Percentiles rank a stretch among this genome's conserved stretches.
phyloP scores from a whole-genome alignment of 2,888 invertebrate genomes.

The Coecobrya sp. region DNA sequence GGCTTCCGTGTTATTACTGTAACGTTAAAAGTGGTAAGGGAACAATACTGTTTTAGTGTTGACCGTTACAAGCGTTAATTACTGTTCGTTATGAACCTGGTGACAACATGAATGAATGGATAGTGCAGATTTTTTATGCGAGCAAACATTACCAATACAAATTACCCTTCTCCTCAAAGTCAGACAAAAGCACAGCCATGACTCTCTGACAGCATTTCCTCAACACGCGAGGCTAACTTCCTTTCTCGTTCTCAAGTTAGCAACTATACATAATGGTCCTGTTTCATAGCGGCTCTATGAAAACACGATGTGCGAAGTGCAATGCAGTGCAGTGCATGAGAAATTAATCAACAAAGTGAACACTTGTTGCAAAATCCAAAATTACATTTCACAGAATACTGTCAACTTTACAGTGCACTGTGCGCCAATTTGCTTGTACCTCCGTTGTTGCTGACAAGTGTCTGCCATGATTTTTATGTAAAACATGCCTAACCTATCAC shows the following conservation, averaged over 20 bases:
- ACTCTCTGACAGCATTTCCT: conserved; percentile 33
- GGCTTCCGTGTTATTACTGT: background rate
- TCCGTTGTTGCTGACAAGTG: background rate
- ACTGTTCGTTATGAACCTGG: conserved; percentile 9
- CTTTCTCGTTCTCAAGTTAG: background rate
- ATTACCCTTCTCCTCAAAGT: background rate
- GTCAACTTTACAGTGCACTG: background rate
- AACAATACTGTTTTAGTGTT: conserved; percentile 63
- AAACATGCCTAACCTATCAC: background rate
- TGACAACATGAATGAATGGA: conserved; percentile 44
- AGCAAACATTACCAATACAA: conserved; percentile 8
- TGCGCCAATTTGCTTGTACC: background rate
- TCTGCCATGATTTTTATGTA: background rate
- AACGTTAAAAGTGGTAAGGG: background rate
- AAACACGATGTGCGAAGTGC: background rate
- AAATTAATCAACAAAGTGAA: conserved; percentile 28
- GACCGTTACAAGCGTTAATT: conserved; percentile 62
- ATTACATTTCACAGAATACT: background rate
- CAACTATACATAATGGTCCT: background rate
- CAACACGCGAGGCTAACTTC: conserved; percentile 19
- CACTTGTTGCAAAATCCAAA: background rate
- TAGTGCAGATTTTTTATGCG: background rate
- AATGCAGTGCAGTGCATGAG: conserved; percentile 35
- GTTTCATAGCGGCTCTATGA: background rate
- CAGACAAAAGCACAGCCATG: background rate